phyloP scores from a whole-genome alignment of 2,888 invertebrate species.

The Empis livida region DNA sequence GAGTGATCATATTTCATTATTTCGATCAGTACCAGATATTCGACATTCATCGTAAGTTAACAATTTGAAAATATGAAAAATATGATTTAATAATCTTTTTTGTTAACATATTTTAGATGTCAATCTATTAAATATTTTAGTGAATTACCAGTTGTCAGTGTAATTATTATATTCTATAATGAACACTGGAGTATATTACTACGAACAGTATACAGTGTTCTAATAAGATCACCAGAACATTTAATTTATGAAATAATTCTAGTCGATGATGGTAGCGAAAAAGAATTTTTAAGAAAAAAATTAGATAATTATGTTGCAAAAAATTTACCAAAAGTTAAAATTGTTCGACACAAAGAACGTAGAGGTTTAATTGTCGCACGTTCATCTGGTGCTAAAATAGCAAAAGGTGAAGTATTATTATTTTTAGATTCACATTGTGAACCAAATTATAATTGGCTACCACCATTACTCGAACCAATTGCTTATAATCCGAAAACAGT shows the following conservation, averaged over 20 bases:
- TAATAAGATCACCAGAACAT: slow-evolving; percentile 69
- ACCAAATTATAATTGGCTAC: slow-evolving; percentile 85
- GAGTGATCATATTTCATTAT: slow-evolving; percentile 81
- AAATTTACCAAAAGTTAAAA: slow-evolving; percentile 60
- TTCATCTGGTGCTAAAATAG: slow-evolving; percentile 67
- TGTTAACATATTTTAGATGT: slow-evolving; percentile 18
- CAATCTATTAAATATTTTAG: slow-evolving; percentile 23
- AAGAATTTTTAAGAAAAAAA: slow-evolving; percentile 37
- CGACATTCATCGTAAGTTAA: slow-evolving; percentile 44
- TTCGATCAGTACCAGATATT: slow-evolving; percentile 72
- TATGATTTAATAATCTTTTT: not conserved
- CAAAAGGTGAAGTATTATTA: slow-evolving; percentile 66
- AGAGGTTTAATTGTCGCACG: slow-evolving; percentile 82
- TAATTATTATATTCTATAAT: slow-evolving; percentile 87
- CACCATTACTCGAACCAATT: slow-evolving; percentile 83
- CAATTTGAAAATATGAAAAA: too few relatives aligned
- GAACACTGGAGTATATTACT: slow-evolving; percentile 84
- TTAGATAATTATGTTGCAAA: slow-evolving; percentile 63
- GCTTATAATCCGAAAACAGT: slow-evolving; percentile 71
- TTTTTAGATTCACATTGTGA: slow-evolving; percentile 89
- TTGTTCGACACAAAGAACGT: slow-evolving; percentile 57
- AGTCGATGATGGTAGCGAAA: slow-evolving; percentile 74
- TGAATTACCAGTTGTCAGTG: slow-evolving; percentile 58
- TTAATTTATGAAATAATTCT: slow-evolving; percentile 80
- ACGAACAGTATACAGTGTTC: slow-evolving; percentile 64